Evolutionary conservation across 2,113 vertebrate genomes (phyloP).

Genomic region (Camelus dromedarius): DNA sequence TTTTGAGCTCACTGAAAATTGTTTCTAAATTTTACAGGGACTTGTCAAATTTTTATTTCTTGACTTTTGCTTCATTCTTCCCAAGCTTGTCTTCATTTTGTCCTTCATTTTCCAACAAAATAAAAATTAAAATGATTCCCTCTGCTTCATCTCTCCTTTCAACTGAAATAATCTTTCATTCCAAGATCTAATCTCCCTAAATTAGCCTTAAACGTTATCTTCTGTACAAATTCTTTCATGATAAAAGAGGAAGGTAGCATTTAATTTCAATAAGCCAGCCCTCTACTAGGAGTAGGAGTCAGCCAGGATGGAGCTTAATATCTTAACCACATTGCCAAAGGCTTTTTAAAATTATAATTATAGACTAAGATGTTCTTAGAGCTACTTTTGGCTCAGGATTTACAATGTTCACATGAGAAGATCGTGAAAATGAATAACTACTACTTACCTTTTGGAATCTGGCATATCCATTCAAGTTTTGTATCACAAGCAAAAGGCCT

Average conservation of each 20-base stretch:
- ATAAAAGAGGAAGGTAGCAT: background rate
- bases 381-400: background rate
- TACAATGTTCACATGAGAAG: background rate
- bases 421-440: background rate
- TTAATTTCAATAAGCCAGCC: background rate
- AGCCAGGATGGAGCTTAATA: background rate
- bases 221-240: background rate
- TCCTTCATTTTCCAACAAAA: conserved; percentile 37
- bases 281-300: background rate
- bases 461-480: conserved; percentile 96
- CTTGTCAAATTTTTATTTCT: conserved; percentile 16
- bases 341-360: conserved; percentile 26
- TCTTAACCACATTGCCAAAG: background rate
- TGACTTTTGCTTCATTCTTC: background rate
- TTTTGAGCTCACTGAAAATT: background rate
- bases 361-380: background rate
- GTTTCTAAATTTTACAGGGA: background rate
- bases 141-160: background rate
- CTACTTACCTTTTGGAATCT: conserved; percentile 94
- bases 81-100: conserved; percentile 13
- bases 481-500: conserved; percentile 94
- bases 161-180: conserved; percentile 40
- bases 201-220: conserved; percentile 39
- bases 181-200: conserved; percentile 12
- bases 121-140: conserved; percentile 28